These are phyloP conservation scores for Sander vitreus DNA, from an alignment of 2,113 vertebrate species.

Conservation along the genomic window DNA sequence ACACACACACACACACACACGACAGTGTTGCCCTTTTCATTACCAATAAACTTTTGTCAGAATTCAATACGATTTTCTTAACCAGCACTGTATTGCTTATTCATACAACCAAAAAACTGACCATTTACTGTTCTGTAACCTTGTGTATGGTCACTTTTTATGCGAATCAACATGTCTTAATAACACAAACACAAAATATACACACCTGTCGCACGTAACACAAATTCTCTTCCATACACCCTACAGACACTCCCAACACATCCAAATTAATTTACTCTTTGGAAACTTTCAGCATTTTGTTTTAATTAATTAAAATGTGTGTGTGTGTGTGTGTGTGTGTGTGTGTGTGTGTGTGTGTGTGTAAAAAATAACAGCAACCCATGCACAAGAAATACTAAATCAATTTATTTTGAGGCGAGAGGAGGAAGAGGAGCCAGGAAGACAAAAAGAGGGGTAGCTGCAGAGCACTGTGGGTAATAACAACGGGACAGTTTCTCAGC, in stretches of 20 bases:
- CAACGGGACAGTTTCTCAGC: constrained; percentile 50
- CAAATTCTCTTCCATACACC: constrained; percentile 27
- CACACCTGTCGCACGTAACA: constrained; percentile 27
- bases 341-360: no score
- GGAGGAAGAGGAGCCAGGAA: constrained; percentile 18
- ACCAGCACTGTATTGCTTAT: constrained; percentile 35
- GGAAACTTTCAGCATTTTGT: constrained; percentile 75
- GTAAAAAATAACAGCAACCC: constrained; percentile 57
- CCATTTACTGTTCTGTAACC: background rate
- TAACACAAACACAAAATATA: constrained; percentile 18
- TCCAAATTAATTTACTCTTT: constrained; percentile 55
- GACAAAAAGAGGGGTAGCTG: constrained; percentile 20
- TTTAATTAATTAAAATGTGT: constrained; percentile 55
- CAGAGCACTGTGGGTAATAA: constrained; percentile 12
- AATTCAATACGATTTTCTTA: background rate
- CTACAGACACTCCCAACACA: constrained; percentile 25
- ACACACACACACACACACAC: constrained; percentile 17
- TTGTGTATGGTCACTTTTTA: constrained; percentile 21
- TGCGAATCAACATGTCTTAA: constrained; percentile 44
- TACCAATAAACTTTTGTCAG: background rate
- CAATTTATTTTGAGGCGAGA: constrained; percentile 15
- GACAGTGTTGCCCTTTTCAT: background rate
- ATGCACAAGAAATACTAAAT: constrained; percentile 63
- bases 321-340: background rate
- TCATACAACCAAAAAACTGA: constrained; percentile 33